A percentile compares a stretch with the other conserved stretches of the same genome.
These are phyloP conservation scores for Cerceris ruficornis DNA, from an alignment of 2,888 invertebrate genomes.

Conservation along the genomic window DNA sequence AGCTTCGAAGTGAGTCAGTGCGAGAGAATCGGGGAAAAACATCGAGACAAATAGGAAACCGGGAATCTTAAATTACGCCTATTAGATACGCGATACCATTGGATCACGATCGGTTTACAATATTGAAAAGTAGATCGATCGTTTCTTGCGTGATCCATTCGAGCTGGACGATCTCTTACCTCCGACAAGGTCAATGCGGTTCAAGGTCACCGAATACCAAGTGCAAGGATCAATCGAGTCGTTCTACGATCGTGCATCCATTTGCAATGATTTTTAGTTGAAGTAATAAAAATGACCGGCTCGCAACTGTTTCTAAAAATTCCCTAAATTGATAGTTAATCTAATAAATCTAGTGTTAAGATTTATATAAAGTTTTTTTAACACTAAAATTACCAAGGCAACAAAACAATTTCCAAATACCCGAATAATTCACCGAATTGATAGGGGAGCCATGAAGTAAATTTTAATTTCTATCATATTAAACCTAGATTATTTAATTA, in stretches of 20 bases:
- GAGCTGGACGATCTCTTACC: slow-evolving; percentile 17
- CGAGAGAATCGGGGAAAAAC: too few species aligned
- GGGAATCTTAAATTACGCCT: slow-evolving; percentile 6
- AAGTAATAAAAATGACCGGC: background rate
- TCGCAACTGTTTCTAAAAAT: too few species aligned
- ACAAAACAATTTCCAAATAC: too few species aligned
- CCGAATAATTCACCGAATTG: too few species aligned
- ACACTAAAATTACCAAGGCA: too few species aligned
- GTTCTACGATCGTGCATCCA: slow-evolving; percentile 11
- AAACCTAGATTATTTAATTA: too few species aligned
- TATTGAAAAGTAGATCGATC: slow-evolving; percentile 3
- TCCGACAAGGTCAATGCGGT: slow-evolving; percentile 13
- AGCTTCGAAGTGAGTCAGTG: too few species aligned
- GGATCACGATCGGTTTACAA: slow-evolving; percentile 4
- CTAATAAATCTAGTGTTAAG: too few species aligned
- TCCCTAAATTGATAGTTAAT: too few species aligned
- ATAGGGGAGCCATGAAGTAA: too few species aligned
- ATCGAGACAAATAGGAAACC: background rate
- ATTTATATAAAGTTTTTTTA: too few species aligned
- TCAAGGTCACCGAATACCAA: slow-evolving; percentile 44
- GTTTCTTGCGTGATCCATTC: slow-evolving; percentile 33
- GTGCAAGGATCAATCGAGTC: slow-evolving; percentile 34
- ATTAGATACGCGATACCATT: background rate
- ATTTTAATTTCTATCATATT: too few species aligned
- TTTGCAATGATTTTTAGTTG: background rate